These are phyloP conservation scores for Panurus biarmicus DNA, from an alignment of 2,113 vertebrate species.

Conservation along the genomic window DNA sequence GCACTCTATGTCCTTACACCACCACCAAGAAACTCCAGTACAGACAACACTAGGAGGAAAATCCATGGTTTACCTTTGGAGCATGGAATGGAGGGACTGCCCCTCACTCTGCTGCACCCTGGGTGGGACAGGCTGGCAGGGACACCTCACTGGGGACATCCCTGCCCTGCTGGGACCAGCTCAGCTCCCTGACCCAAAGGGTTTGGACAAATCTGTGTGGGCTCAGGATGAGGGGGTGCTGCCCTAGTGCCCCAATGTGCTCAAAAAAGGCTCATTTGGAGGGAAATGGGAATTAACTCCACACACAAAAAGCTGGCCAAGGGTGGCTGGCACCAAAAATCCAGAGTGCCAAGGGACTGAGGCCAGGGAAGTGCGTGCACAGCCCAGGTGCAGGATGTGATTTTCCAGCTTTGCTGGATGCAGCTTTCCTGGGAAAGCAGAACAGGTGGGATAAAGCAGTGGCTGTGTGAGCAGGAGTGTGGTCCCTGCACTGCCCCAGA, in stretches of 20 bases:
- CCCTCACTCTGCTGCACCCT: neutral
- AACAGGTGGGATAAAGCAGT: neutral
- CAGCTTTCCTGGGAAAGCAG: neutral
- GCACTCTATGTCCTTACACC: slow-evolving; percentile 24
- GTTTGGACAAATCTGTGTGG: neutral
- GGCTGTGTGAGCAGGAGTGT: neutral
- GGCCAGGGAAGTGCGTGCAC: neutral
- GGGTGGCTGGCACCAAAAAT: neutral
- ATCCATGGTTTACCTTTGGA: slow-evolving; percentile 6
- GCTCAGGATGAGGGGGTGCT: neutral
- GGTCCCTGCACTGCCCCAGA: neutral
- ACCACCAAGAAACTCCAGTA: slow-evolving; percentile 20
- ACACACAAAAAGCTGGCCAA: neutral
- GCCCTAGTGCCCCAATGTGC: neutral
- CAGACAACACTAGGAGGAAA: slow-evolving; percentile 49
- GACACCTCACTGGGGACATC: neutral
- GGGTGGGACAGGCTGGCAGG: neutral
- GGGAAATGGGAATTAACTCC: neutral
- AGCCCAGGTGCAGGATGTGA: neutral
- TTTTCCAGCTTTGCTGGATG: neutral
- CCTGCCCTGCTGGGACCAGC: neutral
- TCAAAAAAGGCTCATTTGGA: neutral
- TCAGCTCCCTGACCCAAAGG: neutral
- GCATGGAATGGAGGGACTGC: neutral
- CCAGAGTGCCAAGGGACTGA: neutral